Percentiles rank a stretch among this genome's conserved stretches.
Conservation (phyloP, 2,113 vertebrate genomes). For the Lagenorhynchus albirostris region DNA sequence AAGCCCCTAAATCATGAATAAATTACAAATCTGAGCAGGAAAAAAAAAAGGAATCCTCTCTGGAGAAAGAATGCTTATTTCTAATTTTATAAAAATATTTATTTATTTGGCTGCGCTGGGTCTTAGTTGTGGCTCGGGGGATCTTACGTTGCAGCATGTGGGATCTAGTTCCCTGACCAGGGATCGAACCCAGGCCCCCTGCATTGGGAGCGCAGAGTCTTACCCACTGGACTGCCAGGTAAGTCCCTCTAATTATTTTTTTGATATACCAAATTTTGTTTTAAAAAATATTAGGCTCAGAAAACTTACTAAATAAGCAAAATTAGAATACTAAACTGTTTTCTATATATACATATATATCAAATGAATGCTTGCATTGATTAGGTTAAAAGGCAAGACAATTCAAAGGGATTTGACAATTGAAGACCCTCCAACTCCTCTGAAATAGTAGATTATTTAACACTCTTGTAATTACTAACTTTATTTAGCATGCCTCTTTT, state of each 20-base stretch:
- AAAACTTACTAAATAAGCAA: slow-evolving; percentile 35
- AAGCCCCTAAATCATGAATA: slow-evolving; percentile 24
- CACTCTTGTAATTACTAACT: slow-evolving; percentile 37
- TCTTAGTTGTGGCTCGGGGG: no score
- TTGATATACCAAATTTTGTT: slow-evolving; percentile 1
- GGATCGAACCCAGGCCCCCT: no score
- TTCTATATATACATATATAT: neutral
- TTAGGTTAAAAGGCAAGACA: slow-evolving; percentile 38
- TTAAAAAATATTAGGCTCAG: slow-evolving; percentile 25
- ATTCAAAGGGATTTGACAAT: slow-evolving; percentile 39
- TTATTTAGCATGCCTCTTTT: slow-evolving; percentile 48
- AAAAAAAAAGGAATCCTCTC: slow-evolving; percentile 2
- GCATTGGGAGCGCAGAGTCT: no score
- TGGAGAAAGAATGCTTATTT: slow-evolving; percentile 27
- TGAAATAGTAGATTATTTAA: slow-evolving; percentile 50
- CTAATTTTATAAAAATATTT: neutral
- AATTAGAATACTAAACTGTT: slow-evolving; percentile 1
- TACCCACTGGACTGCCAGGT: no score
- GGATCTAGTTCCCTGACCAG: no score
- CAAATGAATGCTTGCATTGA: slow-evolving; percentile 25
- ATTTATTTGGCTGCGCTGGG: no score
- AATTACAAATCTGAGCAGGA: slow-evolving; percentile 34
- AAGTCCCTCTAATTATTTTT: neutral
- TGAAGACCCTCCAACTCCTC: neutral
- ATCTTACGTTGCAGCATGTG: no score